These are phyloP conservation scores for Thamnaconus septentrionalis DNA, from an alignment of 2,113 vertebrate species.

Conservation along the genomic window DNA sequence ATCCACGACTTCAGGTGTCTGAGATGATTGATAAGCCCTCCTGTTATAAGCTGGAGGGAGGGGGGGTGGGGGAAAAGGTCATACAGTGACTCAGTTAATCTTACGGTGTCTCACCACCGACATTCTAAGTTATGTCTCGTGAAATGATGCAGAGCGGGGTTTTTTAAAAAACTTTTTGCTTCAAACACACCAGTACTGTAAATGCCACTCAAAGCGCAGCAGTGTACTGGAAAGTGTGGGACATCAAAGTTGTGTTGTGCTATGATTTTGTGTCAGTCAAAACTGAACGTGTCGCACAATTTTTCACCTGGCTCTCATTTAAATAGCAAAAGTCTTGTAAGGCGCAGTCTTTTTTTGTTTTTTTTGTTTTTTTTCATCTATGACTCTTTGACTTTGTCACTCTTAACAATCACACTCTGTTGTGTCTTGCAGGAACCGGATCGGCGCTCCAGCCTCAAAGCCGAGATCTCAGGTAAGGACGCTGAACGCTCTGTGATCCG, in stretches of 20 bases:
- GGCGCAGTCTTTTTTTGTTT: no score
- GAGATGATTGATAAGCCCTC: constrained; percentile 43
- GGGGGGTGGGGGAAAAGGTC: no score
- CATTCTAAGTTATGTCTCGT: constrained; percentile 9
- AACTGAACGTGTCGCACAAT: not conserved
- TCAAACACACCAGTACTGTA: not conserved
- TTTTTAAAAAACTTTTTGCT: not conserved
- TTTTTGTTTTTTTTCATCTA: not conserved
- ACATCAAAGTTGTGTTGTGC: constrained; percentile 4
- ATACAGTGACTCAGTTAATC: no score
- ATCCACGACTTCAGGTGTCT: constrained; percentile 39
- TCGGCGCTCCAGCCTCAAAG: not conserved
- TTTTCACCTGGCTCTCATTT: no score
- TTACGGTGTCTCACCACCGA: not conserved
- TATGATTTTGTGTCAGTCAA: not conserved
- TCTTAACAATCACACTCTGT: no score
- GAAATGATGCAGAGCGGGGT: not conserved
- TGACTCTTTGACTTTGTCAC: no score
- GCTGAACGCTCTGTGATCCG: no score
- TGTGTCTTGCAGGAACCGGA: constrained; percentile 41
- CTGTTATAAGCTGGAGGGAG: no score
- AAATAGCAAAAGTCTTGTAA: no score
- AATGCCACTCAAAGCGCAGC: constrained; percentile 1
- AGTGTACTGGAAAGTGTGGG: constrained; percentile 8
- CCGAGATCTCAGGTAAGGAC: no score